phyloP scores from a whole-genome alignment of 2,888 invertebrate genomes.

The Nowickia ferox region DNA sequence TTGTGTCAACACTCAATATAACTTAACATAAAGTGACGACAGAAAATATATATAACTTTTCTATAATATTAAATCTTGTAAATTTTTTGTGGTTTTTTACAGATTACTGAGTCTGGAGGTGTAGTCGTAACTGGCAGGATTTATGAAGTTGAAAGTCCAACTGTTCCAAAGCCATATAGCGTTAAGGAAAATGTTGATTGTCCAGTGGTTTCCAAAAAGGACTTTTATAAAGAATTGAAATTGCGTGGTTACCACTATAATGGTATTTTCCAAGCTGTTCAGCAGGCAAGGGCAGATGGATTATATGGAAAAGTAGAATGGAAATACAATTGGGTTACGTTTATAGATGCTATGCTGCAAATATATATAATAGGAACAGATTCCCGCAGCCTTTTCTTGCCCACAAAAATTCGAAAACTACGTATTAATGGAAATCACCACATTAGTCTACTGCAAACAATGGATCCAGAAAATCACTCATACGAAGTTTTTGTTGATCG shows the following conservation, averaged over 20 bases:
- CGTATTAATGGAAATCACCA: constrained; percentile 88
- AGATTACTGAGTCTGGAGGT: constrained; percentile 88
- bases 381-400: constrained; percentile 88
- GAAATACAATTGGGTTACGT: constrained; percentile 93
- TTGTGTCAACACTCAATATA: too few species aligned
- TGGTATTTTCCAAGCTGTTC: constrained; percentile 79
- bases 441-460: constrained; percentile 83
- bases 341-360: constrained; percentile 95
- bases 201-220: constrained; percentile 84
- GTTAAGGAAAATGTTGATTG: constrained; percentile 74
- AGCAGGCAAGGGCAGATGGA: constrained; percentile 80
- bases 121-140: constrained; percentile 89
- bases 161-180: constrained; percentile 67
- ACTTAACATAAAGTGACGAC: too few species aligned
- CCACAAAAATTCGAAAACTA: constrained; percentile 89
- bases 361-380: constrained; percentile 89
- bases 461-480: constrained; percentile 78
- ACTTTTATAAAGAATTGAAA: constrained; percentile 88
- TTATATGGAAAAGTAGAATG: constrained; percentile 84
- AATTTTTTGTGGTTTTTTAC: constrained; percentile 36
- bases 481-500: constrained; percentile 80
- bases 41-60: neutral
- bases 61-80: too few species aligned
- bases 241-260: constrained; percentile 88
- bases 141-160: constrained; percentile 80